These are phyloP conservation scores for Amazona finschi DNA, from an alignment of 2,797 vertebrate genomes.

Conservation along the genomic window DNA sequence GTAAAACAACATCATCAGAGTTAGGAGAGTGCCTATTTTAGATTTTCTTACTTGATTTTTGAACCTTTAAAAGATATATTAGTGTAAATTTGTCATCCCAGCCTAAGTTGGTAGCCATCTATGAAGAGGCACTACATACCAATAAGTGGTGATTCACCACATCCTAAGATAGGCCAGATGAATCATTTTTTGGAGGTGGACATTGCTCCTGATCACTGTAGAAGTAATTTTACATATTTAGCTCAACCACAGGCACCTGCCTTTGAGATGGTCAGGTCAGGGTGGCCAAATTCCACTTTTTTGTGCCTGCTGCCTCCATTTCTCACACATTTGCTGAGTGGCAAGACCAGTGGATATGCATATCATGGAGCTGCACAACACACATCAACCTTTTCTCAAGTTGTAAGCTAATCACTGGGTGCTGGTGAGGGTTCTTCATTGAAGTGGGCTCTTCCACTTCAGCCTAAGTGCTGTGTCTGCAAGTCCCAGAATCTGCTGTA, in stretches of 20 bases:
- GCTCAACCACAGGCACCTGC: not conserved
- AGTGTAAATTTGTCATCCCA: not conserved
- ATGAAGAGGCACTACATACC: not conserved
- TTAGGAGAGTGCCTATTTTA: not conserved
- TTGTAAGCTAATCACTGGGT: not conserved
- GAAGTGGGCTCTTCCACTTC: not conserved
- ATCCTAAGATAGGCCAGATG: not conserved
- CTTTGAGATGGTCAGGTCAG: not conserved
- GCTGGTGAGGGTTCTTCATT: not conserved
- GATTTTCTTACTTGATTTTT: not conserved
- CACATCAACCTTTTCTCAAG: not conserved
- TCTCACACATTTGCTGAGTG: not conserved
- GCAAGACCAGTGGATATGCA: not conserved
- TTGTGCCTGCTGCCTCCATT: not conserved
- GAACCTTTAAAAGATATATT: not conserved
- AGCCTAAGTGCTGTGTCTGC: accelerated
- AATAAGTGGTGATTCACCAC: not conserved
- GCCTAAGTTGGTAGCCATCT: not conserved
- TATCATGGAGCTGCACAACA: no score
- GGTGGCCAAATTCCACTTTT: not conserved
- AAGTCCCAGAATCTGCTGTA: not conserved
- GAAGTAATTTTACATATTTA: not conserved
- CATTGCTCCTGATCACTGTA: not conserved
- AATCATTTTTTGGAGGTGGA: not conserved
- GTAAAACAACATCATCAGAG: not conserved